Conservation (phyloP, 2,888 invertebrate genomes). For the Hirtodrosophila trivittata region DNA sequence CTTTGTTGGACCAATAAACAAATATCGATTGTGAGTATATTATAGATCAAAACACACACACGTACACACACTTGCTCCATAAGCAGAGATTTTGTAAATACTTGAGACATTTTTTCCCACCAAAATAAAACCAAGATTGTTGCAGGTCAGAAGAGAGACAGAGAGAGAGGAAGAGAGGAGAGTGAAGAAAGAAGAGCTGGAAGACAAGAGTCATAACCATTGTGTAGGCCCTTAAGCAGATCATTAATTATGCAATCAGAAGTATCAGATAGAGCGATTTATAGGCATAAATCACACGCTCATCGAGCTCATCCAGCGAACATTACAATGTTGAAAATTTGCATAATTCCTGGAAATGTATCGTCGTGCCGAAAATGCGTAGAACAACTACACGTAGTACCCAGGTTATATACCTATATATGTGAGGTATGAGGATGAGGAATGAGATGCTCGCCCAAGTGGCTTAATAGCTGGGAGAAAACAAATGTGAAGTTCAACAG, state of each 20-base stretch:
- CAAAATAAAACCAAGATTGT: conserved; percentile 35
- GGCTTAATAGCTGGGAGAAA: conserved; percentile 78
- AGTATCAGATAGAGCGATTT: conserved; percentile 76
- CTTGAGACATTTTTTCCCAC: conserved; percentile 65
- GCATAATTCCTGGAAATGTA: conserved; percentile 73
- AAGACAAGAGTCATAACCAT: conserved; percentile 19
- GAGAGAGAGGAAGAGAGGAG: not conserved
- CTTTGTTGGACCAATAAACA: conserved; percentile 70
- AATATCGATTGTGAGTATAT: conserved; percentile 22
- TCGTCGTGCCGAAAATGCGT: conserved; percentile 54
- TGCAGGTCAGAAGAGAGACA: conserved; percentile 31
- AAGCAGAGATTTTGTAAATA: conserved; percentile 2
- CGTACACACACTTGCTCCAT: conserved; percentile 1
- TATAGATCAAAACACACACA: conserved; percentile 12
- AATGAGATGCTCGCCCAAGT: conserved; percentile 54
- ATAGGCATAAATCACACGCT: conserved; percentile 74
- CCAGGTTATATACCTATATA: conserved; percentile 5
- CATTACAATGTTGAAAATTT: conserved; percentile 68
- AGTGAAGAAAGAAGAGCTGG: not conserved
- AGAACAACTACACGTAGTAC: conserved; percentile 10
- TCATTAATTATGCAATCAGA: conserved; percentile 78
- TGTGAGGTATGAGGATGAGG: conserved; percentile 20
- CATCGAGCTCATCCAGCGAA: conserved; percentile 44
- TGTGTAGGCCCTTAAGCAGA: conserved; percentile 35
- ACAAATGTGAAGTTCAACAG: conserved; percentile 80